These are phyloP conservation scores for Melanotaenia boesemani DNA, from an alignment of 2,797 vertebrate genomes.

Conservation along the genomic window DNA sequence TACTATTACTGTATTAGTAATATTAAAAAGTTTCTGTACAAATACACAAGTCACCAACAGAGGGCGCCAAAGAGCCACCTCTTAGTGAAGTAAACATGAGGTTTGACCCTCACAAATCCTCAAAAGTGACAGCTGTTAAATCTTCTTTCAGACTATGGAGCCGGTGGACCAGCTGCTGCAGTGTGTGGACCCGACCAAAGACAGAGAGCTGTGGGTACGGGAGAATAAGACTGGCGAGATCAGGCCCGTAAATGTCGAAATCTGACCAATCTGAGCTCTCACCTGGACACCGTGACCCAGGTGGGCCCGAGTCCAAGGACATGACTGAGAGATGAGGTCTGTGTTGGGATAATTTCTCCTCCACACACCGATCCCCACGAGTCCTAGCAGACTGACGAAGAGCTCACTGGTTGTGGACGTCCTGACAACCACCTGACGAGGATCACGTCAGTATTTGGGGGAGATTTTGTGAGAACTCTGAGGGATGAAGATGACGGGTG, in stretches of 20 bases:
- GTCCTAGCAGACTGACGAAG: constrained; percentile 28
- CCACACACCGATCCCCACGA: constrained; percentile 15
- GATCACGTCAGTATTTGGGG: constrained; percentile 24
- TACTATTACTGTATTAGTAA: too few species aligned
- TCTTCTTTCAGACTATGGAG: constrained; percentile 90
- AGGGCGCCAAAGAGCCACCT: constrained; percentile 11
- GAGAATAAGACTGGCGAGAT: constrained; percentile 96
- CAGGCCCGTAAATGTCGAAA: constrained; percentile 94
- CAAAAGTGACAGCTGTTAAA: neutral
- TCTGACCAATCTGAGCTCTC: constrained; percentile 78
- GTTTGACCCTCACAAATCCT: too few species aligned
- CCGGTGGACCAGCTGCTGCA: constrained; percentile 96
- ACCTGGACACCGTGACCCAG: constrained; percentile 20
- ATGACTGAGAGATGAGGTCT: constrained; percentile 23
- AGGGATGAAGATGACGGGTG: constrained; percentile 8
- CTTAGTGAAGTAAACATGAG: neutral
- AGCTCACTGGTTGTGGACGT: constrained; percentile 4
- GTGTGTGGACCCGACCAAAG: constrained; percentile 92
- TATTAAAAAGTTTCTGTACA: too few species aligned
- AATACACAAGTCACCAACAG: neutral
- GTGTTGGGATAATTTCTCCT: constrained; percentile 17
- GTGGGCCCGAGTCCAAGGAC: constrained; percentile 8
- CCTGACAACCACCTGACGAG: constrained; percentile 13
- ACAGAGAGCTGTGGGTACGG: constrained; percentile 96
- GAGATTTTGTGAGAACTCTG: neutral